Evolutionary conservation across 1,140 invertebrate species (phyloP).

Genomic region (Drosophila malerkotliana): DNA sequence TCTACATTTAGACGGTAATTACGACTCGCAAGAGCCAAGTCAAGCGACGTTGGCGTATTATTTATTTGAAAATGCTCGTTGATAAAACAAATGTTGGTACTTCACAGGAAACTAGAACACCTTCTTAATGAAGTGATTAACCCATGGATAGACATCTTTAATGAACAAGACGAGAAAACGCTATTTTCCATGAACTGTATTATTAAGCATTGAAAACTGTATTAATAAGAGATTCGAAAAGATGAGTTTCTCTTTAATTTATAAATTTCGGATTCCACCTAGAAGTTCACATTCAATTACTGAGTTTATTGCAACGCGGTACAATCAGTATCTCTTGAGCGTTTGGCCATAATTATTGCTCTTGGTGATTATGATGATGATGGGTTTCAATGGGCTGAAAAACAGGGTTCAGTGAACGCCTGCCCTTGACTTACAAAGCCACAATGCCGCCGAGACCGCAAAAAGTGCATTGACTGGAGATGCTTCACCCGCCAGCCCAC

Average conservation of each 20-base stretch:
- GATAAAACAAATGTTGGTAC: background rate
- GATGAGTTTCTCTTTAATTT: background rate
- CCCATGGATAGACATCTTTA: background rate
- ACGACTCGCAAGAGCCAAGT: background rate
- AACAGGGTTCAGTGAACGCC: constrained; percentile 40
- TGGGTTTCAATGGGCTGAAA: constrained; percentile 7
- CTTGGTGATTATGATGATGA: constrained; percentile 32
- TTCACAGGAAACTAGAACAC: background rate
- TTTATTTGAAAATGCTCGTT: background rate
- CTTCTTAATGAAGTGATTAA: background rate
- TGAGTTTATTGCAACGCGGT: constrained; percentile 13
- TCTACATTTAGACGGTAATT: background rate
- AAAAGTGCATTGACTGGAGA: constrained; percentile 29
- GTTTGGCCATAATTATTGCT: constrained; percentile 58
- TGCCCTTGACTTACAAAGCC: constrained; percentile 69
- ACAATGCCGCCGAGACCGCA: constrained; percentile 60
- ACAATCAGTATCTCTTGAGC: constrained; percentile 35
- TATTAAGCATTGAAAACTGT: no score
- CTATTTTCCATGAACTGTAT: no score
- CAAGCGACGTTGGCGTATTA: background rate
- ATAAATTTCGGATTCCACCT: background rate
- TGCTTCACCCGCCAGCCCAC: constrained; percentile 1
- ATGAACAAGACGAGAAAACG: no score
- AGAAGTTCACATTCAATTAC: constrained; percentile 12
- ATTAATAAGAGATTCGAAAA: no score